Base-by-base conservation (phyloP, 2,888 invertebrate genomes). In the Melinopterus prodromus region DNA sequence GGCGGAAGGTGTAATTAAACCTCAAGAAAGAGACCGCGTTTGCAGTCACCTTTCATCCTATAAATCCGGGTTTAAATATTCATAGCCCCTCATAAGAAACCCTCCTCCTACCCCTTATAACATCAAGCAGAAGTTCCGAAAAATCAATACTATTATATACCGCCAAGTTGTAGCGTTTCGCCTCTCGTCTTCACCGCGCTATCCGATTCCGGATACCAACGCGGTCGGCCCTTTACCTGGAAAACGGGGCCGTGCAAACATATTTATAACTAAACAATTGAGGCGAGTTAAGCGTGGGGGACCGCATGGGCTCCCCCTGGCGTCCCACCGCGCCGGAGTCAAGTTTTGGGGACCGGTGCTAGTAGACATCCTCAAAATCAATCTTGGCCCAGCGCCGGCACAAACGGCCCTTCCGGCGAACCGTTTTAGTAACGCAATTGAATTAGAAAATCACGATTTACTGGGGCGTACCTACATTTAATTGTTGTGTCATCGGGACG, bases 1-100 rank as follows among this genome's bases (percentile, higher is more conserved):
- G 26, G 26, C 26, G 53, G 53, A 12, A 9, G 53, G 53, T 53
- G 53, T 53, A 53, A 53, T 53, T 53, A 53, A 53, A 53, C 53
- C 53, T 53, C 53, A 53, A 53, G 53, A 53, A 53, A 53, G 53
- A 53, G 53, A 53, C 53, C 53, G 53, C 53, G 53, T 53, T 53
- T 53, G 53, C 53, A 53, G 53, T 53, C 53, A 53, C 53, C 53
- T 53, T 53, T 53, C 53, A 53, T 53, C 53, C 53, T 12, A 53
- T 53, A 53, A 53, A 53, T 53, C 53, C 53, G 53, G 12, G 53
- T 53, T 53, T 53, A 53, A 53, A 53, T 53, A 53, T 53, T 53
- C 53, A 53, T 53, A 53, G 53, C 53, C 53, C 53, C 53, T 53
- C 53, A 53, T 53, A 53, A 53, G 53, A 53, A 53, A 53, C 53